Evolutionary conservation across 2,797 vertebrate species (phyloP), one percentile per base, ranked within the genome.

Genomic region (Eulemur coronatus): DNA sequence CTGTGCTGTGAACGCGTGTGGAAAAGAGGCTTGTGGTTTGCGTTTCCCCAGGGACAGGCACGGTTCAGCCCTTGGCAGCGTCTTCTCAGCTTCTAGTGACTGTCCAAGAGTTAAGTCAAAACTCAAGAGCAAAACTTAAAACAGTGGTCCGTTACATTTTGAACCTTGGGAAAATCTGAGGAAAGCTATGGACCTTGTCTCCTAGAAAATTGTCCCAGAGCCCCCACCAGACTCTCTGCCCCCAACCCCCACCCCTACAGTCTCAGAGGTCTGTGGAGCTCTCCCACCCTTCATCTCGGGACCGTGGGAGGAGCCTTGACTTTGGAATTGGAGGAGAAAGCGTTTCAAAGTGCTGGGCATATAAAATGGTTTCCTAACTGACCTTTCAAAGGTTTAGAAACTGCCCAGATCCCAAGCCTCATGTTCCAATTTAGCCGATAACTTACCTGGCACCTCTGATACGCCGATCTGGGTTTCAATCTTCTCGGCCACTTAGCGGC

Each of bases 391-490:
- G 3, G 18, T n/a, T 5, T 11, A 24, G 48, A 12, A 69, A 35
- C 57, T 10, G 9, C 72, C 78, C 65, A 8, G 59, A 1, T 1
- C 26, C 35, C 0, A 10, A 24, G 35, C 38, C 63, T 57, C 5
- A 0, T 0, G 1, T 14, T 61, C 15, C 26, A 33, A 43, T 5
- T 52, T 46, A 0, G 10, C 41, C 13, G 2, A 10, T 30, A 2
- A 2, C 9, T 20, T n/a, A 0, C 50, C 50, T 1, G 2, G 33
- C 1, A 28, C 65, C 80, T 55, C 73, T 2, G 0, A 2, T 0
- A 1, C 0, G 2, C 61, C 5, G 30, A 0, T 13, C 79, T n/a
- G 38, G 0, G 0, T 50, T 5, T 7, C 22, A 0, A 1, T 9
- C 70, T 13, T n/a, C 70, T 4, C 43, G 17, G 0, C 38, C 70